phyloP scores from a whole-genome alignment of 2,888 invertebrate genomes.

The Apamea anceps region DNA sequence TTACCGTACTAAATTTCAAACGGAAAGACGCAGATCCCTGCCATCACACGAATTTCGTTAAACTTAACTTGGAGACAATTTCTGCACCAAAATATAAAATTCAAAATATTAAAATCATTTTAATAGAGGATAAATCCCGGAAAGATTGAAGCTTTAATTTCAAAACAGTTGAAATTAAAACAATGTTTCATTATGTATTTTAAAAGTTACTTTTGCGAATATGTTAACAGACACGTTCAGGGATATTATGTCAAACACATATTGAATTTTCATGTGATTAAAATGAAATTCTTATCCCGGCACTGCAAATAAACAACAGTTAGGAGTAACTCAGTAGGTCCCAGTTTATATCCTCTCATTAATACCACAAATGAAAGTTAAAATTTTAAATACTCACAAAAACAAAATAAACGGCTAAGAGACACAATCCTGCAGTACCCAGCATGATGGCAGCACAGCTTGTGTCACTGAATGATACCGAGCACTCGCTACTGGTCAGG shows the following conservation, averaged over 20 bases:
- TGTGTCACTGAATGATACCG: background rate
- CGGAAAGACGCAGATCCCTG: background rate
- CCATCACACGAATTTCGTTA: background rate
- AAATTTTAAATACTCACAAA: background rate
- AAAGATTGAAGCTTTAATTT: background rate
- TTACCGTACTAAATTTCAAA: background rate
- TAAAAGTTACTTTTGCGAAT: conserved; percentile 1
- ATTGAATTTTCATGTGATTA: background rate
- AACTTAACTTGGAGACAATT: background rate
- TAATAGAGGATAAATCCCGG: background rate
- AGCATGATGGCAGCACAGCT: background rate
- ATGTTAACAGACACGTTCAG: background rate
- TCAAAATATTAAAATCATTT: background rate
- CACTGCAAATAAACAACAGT: background rate
- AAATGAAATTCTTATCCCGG: background rate
- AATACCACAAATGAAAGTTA: background rate
- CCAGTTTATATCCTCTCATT: background rate
- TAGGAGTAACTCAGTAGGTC: background rate
- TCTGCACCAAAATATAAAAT: background rate
- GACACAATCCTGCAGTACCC: background rate
- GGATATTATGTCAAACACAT: background rate
- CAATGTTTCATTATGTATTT: background rate
- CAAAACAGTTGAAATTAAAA: background rate
- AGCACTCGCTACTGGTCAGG: no score
- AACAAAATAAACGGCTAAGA: conserved; percentile 18